phyloP scores from a whole-genome alignment of 1,140 invertebrate genomes.

The Brachionus rotundiformis region DNA sequence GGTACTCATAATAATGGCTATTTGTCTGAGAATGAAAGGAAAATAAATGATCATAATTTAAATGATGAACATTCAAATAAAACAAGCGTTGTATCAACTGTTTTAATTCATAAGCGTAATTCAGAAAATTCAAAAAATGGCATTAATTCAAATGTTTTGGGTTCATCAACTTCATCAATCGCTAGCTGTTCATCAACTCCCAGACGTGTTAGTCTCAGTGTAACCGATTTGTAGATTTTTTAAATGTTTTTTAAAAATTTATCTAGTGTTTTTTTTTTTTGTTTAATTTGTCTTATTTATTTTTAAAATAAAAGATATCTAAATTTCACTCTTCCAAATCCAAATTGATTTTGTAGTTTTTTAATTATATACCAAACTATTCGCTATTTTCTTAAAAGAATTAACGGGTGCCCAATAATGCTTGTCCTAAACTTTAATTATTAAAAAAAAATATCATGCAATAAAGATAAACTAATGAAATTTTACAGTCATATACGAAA shows the following conservation, averaged over 20 bases:
- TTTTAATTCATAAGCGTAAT: slow-evolving; percentile 7
- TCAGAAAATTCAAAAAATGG: background rate
- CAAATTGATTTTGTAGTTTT: no score
- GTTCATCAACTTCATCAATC: background rate
- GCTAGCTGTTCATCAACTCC: background rate
- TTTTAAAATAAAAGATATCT: background rate
- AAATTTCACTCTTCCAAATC: no score
- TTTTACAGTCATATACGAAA: no score
- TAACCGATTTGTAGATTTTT: slow-evolving; percentile 43
- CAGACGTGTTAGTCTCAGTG: slow-evolving; percentile 47
- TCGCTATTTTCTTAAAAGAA: no score
- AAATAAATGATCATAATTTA: background rate
- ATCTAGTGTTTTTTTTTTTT: background rate
- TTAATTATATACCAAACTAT: no score
- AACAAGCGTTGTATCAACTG: background rate
- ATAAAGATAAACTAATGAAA: no score
- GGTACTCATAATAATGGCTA: background rate
- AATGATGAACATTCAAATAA: background rate
- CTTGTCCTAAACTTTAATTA: no score
- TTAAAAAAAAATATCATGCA: no score
- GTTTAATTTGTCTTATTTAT: slow-evolving; percentile 21
- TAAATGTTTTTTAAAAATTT: background rate
- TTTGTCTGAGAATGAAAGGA: background rate
- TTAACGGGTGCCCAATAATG: no score
- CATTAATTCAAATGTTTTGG: background rate